A percentile compares a stretch with the other conserved stretches of the same genome.
Evolutionary conservation across 2,888 invertebrate species (phyloP).

Genomic region (Ochlodes sylvanus): DNA sequence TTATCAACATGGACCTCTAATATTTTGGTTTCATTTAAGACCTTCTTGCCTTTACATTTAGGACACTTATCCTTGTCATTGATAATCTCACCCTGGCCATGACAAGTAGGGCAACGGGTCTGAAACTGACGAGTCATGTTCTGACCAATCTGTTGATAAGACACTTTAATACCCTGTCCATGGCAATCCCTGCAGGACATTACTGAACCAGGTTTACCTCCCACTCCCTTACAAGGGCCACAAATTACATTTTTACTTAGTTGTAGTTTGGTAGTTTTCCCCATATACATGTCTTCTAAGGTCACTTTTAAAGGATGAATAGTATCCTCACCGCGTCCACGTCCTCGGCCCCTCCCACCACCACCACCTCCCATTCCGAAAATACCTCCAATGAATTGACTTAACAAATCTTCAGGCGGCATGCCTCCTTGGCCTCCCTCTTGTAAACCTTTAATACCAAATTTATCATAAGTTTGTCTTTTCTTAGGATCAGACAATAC

Average conservation of each 20-base stretch:
- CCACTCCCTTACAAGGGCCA: constrained; percentile 90
- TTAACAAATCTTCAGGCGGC: constrained; percentile 88
- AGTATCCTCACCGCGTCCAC: constrained; percentile 91
- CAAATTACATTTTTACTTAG: constrained; percentile 94
- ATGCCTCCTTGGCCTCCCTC: constrained; percentile 88
- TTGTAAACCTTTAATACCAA: constrained; percentile 95
- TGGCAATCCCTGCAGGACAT: constrained; percentile 89
- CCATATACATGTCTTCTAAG: constrained; percentile 96
- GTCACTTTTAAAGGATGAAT: constrained; percentile 93
- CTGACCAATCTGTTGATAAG: constrained; percentile 88
- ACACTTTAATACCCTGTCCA: constrained; percentile 91
- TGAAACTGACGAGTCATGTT: constrained; percentile 88
- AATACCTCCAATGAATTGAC: constrained; percentile 86
- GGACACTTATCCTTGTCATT: constrained; percentile 93
- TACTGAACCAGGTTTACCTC: constrained; percentile 89
- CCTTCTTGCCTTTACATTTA: constrained; percentile 93
- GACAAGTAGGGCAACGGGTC: constrained; percentile 86
- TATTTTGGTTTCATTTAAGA: constrained; percentile 92
- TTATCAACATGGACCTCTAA: constrained; percentile 95
- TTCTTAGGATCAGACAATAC: constrained; percentile 95
- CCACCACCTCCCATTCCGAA: constrained; percentile 73
- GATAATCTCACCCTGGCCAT: constrained; percentile 89
- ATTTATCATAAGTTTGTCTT: constrained; percentile 92
- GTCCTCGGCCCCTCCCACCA: constrained; percentile 69
- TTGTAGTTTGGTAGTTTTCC: constrained; percentile 93